Evolutionary conservation across 2,888 invertebrate genomes (phyloP).

Genomic region (Apamea sordens): DNA sequence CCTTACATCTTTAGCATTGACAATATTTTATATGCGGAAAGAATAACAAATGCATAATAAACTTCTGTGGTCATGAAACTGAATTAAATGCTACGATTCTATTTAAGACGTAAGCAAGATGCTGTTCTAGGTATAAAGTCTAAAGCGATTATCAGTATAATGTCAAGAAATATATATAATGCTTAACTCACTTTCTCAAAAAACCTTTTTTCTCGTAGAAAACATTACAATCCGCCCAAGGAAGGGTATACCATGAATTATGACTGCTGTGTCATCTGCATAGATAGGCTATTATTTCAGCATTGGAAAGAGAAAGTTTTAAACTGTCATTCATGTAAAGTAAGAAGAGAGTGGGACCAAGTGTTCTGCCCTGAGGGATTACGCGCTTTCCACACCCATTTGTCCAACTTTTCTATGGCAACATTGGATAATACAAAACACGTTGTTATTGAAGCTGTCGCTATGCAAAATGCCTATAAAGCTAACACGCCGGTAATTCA

Average conservation of each 20-base stretch:
- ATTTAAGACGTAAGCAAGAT: background rate
- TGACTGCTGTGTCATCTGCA: background rate
- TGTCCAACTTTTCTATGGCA: background rate
- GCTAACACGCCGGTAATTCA: conserved; percentile 18
- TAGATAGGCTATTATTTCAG: too few relatives aligned
- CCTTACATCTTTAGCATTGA: background rate
- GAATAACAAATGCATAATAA: conserved; percentile 2
- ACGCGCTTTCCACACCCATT: background rate
- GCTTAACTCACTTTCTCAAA: background rate
- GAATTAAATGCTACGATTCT: background rate
- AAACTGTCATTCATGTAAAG: background rate
- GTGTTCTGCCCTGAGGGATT: background rate
- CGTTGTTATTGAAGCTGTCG: background rate
- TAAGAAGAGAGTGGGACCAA: background rate
- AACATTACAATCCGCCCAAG: background rate
- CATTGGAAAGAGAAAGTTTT: background rate
- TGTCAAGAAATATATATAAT: background rate
- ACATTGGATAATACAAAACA: background rate
- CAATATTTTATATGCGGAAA: background rate
- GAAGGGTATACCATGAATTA: background rate
- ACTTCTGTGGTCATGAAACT: background rate
- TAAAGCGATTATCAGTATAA: background rate
- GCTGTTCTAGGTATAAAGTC: background rate
- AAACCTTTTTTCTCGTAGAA: background rate
- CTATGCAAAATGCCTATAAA: background rate